A percentile compares a stretch with the other conserved stretches of the same genome.
Evolutionary conservation across 2,888 invertebrate genomes (phyloP).

Genomic region (Agrilus cyanescens): DNA sequence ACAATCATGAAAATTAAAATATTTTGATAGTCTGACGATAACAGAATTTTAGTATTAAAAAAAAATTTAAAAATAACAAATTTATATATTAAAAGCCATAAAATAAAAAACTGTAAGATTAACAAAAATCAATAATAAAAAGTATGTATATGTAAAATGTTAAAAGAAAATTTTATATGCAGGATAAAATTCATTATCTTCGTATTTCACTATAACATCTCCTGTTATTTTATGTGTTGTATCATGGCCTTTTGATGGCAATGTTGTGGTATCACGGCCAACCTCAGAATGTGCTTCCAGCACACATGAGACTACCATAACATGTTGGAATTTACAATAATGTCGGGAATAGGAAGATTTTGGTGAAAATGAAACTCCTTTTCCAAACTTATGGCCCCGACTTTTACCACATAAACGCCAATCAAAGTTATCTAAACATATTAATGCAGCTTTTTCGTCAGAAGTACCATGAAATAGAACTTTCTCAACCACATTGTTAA

Average conservation of each 20-base stretch:
- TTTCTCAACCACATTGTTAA: slow-evolving; percentile 10
- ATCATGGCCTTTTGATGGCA: slow-evolving; percentile 22
- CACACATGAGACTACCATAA: slow-evolving; percentile 22
- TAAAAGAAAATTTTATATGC: slow-evolving; percentile 21
- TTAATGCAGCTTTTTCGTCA: slow-evolving; percentile 15
- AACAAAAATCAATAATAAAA: too few relatives aligned
- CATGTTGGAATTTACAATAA: slow-evolving; percentile 18
- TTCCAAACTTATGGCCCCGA: slow-evolving; percentile 20
- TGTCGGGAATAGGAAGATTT: slow-evolving; percentile 20
- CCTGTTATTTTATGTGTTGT: slow-evolving; percentile 20
- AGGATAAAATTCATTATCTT: slow-evolving; percentile 26
- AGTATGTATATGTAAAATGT: slow-evolving; percentile 2
- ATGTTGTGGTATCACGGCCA: slow-evolving; percentile 15
- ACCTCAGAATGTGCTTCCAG: slow-evolving; percentile 14
- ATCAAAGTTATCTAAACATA: slow-evolving; percentile 24
- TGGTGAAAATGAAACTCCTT: slow-evolving; percentile 26
- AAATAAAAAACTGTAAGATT: too few relatives aligned
- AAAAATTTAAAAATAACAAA: too few relatives aligned
- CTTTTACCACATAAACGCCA: slow-evolving; percentile 21
- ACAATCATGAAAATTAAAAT: too few relatives aligned
- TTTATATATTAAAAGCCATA: too few relatives aligned
- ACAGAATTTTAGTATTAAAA: too few relatives aligned
- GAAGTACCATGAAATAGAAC: slow-evolving; percentile 24
- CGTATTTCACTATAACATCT: slow-evolving; percentile 24
- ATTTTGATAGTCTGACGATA: too few relatives aligned